phyloP scores from a whole-genome alignment of 2,888 invertebrate genomes.

The Drosophila atripex region DNA sequence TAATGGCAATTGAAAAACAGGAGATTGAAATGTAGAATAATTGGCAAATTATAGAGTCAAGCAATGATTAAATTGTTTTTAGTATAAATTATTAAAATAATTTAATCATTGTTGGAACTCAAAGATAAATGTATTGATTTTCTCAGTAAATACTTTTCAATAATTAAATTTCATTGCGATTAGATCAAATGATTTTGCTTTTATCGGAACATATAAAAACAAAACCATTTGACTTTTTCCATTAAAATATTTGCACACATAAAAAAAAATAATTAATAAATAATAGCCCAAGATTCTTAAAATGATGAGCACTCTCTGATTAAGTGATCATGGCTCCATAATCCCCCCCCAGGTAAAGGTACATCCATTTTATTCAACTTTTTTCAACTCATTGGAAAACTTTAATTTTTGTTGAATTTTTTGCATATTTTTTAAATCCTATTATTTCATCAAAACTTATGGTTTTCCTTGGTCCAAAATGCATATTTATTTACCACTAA shows the following conservation, averaged over 20 bases:
- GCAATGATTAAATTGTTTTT: constrained; percentile 32
- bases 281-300: constrained; percentile 27
- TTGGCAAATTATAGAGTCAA: background rate
- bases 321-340: constrained; percentile 20
- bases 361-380: background rate
- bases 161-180: background rate
- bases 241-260: background rate
- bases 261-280: background rate
- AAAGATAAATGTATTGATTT: constrained; percentile 1
- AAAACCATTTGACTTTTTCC: background rate
- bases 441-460: constrained; percentile 37
- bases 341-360: constrained; percentile 34
- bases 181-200: background rate
- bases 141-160: background rate
- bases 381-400: constrained; percentile 42
- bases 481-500: constrained; percentile 54
- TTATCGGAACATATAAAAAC: background rate
- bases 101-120: background rate
- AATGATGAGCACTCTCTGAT: constrained; percentile 58
- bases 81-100: background rate
- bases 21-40: background rate
- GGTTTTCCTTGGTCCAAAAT: constrained; percentile 23
- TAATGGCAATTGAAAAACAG: background rate
- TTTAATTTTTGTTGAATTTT: constrained; percentile 23
- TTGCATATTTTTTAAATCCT: background rate